These are phyloP conservation scores for Phodopus roborovskii DNA, from an alignment of 2,113 vertebrate genomes.

Conservation along the genomic window DNA sequence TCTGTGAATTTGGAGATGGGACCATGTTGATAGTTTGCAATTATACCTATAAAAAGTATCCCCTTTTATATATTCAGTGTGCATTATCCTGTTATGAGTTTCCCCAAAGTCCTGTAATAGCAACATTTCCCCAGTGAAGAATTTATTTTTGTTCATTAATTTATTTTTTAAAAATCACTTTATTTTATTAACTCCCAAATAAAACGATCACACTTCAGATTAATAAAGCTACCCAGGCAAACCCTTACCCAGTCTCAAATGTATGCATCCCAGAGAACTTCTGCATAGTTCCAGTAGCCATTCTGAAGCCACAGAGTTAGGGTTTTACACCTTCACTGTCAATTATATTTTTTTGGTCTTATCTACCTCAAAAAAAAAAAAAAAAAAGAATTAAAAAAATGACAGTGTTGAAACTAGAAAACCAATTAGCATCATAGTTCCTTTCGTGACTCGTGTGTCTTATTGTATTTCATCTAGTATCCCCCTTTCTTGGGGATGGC, in stretches of 20 bases:
- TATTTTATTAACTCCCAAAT: background rate
- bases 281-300: background rate
- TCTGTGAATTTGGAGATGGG: background rate
- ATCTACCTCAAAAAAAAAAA: too few species aligned
- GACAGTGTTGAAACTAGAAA: background rate
- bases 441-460: too few species aligned
- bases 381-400: background rate
- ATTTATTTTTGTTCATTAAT: background rate
- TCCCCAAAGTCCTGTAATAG: background rate
- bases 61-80: background rate
- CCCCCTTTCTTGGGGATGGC: background rate
- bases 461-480: background rate
- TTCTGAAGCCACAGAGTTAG: background rate
- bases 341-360: background rate
- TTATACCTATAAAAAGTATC: background rate
- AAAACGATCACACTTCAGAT: background rate
- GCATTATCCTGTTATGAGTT: background rate
- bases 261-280: too few species aligned
- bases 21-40: background rate
- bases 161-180: background rate
- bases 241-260: background rate
- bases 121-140: background rate
- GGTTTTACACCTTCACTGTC: background rate
- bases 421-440: background rate
- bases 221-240: background rate